Conservation (phyloP, 2,113 vertebrate genomes). For the Helogale parvula region DNA sequence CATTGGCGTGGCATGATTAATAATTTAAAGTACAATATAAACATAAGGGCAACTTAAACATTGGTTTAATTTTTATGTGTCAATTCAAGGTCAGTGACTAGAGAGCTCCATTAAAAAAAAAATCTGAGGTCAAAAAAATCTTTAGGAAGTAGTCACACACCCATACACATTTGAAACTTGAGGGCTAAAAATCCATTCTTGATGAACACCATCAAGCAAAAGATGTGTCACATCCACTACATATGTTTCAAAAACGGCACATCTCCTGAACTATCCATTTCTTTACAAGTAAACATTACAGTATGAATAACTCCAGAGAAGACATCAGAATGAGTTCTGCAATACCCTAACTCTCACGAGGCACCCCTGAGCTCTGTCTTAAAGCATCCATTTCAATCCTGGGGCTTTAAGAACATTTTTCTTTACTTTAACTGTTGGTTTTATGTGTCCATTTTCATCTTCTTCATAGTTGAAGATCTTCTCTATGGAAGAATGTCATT, state of each 20-base stretch:
- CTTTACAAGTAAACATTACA: slow-evolving; percentile 62
- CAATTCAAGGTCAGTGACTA: neutral
- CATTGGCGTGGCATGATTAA: slow-evolving; percentile 25
- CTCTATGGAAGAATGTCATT: no score
- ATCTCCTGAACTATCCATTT: slow-evolving; percentile 60
- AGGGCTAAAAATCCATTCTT: neutral
- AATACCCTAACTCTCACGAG: neutral
- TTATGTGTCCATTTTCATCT: slow-evolving; percentile 84
- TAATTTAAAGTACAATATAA: slow-evolving; percentile 51
- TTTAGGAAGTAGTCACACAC: neutral
- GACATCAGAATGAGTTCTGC: slow-evolving; percentile 15
- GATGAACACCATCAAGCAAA: slow-evolving; percentile 55
- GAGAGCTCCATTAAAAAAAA: neutral
- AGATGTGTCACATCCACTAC: slow-evolving; percentile 84
- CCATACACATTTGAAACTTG: neutral
- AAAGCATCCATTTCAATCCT: slow-evolving; percentile 84
- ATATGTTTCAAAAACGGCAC: slow-evolving; percentile 63
- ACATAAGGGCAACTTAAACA: slow-evolving; percentile 29
- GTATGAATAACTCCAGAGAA: neutral
- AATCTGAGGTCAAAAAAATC: neutral
- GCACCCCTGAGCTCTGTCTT: neutral
- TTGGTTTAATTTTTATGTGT: neutral
- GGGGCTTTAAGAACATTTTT: slow-evolving; percentile 92
- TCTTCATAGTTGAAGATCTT: slow-evolving; percentile 77
- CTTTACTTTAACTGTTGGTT: slow-evolving; percentile 83